Base-by-base conservation (phyloP, 37 sponge, comb jelly and placozoan genomes). In the Ianthella basta region DNA sequence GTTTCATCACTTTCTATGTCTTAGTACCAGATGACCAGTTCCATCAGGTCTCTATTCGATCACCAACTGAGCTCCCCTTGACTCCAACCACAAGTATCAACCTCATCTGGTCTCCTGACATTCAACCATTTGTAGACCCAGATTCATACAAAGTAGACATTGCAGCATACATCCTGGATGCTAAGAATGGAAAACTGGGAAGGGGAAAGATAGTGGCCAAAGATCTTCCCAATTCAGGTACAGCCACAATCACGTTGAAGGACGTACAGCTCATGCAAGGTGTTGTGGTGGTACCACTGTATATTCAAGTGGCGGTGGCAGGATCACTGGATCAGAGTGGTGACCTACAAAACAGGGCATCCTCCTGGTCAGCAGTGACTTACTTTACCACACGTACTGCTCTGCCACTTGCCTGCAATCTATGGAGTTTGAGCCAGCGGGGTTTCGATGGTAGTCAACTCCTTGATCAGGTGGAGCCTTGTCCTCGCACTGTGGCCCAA, bases 101-200 rank as follows among this genome's bases (percentile, higher is more conserved):
- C 13, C n/a, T 41, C 53, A n/a, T 4, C 33, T 61, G 64, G 82
- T 19, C 33, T 38, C 24, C 44, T 44, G 39, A 38, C 30, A 59
- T 88, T 55, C n/a, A 64, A 60, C 84, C 84, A 21, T 20, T 19
- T 10, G 57, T 38, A 53, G 68, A 77, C 6, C 67, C 68, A 15
- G 54, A 84, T 19, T 37, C 64, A 55, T 65, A 63, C 75, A 69
- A 57, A 4, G 85, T 89, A 15, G 85, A 84, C 50, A 84, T 89
- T 34, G 67, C 14, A 3, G 60, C 84, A n/a, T 60, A 40, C 40
- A 44, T 39, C 15, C 78, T 75, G 21, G 38, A 50, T 50, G 5
- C 21, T 10, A 24, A 75, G 1, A 23, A 75, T 0, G 78, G 25
- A 4, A 23, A 39, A 16, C 44, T 53, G 54, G 37, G 24, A 41